Evolutionary conservation across 2,888 invertebrate genomes (phyloP).

Genomic region (Thalpophila matura): DNA sequence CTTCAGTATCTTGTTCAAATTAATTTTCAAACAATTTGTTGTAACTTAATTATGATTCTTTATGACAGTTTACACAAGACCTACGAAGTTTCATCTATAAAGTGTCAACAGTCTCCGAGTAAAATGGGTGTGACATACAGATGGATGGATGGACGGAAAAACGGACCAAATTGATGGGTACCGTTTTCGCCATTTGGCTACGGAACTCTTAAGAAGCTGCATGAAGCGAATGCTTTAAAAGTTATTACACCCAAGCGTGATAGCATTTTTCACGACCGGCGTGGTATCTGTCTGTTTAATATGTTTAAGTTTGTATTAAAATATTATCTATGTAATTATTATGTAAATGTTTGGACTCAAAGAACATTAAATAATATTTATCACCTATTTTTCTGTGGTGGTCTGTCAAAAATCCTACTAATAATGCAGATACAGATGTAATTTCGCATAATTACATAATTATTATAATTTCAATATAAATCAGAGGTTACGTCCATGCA

Average conservation of each 20-base stretch:
- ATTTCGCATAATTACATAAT: constrained; percentile 47
- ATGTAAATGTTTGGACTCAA: constrained; percentile 54
- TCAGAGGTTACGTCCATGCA: constrained; percentile 25
- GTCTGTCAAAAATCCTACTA: constrained; percentile 42
- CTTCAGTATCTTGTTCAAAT: too few species aligned
- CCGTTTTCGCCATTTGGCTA: too few species aligned
- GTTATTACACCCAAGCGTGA: constrained; percentile 69
- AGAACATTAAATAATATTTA: constrained; percentile 52
- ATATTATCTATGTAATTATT: constrained; percentile 62
- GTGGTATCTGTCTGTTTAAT: constrained; percentile 52
- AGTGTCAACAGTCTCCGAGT: too few species aligned
- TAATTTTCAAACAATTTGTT: too few species aligned
- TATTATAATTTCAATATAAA: constrained; percentile 41
- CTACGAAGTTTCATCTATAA: too few species aligned
- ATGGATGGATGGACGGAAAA: too few species aligned
- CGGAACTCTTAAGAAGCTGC: too few species aligned
- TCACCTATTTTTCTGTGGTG: constrained; percentile 42
- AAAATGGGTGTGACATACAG: too few species aligned
- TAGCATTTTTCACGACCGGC: constrained; percentile 66
- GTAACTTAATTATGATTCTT: too few species aligned
- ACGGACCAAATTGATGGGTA: too few species aligned
- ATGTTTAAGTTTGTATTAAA: constrained; percentile 56
- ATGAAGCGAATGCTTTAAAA: constrained; percentile 59
- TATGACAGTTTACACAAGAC: too few species aligned
- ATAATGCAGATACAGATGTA: constrained; percentile 39